Evolutionary conservation across 2,113 vertebrate species (phyloP), one percentile per base, ranked within the genome.

Genomic region (Channa argus): DNA sequence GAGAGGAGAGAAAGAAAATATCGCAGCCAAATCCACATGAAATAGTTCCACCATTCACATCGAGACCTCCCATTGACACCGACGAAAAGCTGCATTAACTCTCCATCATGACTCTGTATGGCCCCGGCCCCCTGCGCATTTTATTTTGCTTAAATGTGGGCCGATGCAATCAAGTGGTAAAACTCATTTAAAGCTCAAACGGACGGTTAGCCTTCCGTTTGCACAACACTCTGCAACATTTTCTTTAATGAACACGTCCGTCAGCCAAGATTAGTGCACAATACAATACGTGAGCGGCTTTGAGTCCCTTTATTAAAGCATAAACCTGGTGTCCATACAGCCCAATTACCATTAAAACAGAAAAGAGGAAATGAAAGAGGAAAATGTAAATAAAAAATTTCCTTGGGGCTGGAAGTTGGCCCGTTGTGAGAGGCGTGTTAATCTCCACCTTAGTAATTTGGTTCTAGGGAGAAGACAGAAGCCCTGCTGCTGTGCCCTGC

Each of bases 371-470:
- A 97, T 96, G 95, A 97, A 96, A 96, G 90, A 85, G 92, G 95
- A 95, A 96, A 95, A 97, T 91, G 95, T 96, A 96, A 97, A 97
- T 96, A 97, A 91, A 94, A 95, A 92, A 95, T 95, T 94, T 97
- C 93, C 94, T 94, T 88, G 91, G 92, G 94, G 96, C 95, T 97
- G 96, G 97, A 97, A 96, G 95, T 94, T 92, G 95, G 95, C 96
- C 96, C 93, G 91, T 90, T 92, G 96, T 95, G 96, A 96, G 96
- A 85, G 94, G 96, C 95, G 96, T 96, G 96, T 98, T 98, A 98
- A 98, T 98, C 96, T 98, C 96, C 96, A 96, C 96, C 96, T 96
- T 96, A 91, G 96, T 97, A 96, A 98, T 98, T 97, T 97, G 96
- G 96, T 97, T 97, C 95, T 97, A 94, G 94, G 96, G 96, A 97